Percentiles rank a stretch among this genome's conserved stretches.
Conservation (phyloP, 2,113 vertebrate species). For the Archocentrus centrarchus region DNA sequence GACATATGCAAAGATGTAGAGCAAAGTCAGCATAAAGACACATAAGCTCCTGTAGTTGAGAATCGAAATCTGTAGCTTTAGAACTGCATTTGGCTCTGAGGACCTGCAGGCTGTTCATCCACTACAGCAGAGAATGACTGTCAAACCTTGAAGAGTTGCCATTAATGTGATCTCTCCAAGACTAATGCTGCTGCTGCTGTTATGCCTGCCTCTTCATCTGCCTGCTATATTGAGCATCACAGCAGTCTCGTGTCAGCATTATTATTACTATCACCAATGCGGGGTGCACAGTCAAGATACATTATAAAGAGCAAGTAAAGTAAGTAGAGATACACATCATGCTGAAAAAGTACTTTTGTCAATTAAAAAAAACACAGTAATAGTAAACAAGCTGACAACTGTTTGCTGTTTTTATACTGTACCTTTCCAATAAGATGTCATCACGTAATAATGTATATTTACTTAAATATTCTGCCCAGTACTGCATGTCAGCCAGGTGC, state of each 20-base stretch:
- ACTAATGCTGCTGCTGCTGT: conserved; percentile 22
- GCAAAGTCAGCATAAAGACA: background rate
- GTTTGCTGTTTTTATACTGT: background rate
- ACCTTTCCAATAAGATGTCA: background rate
- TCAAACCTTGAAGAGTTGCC: conserved; percentile 35
- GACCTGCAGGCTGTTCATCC: conserved; percentile 1
- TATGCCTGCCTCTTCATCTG: conserved; percentile 8
- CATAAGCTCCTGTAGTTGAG: background rate
- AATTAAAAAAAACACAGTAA: background rate
- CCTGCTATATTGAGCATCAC: conserved; percentile 19
- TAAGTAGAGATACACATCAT: background rate
- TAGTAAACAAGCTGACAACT: background rate
- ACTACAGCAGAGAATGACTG: background rate
- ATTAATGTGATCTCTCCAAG: conserved; percentile 28
- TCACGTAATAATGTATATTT: background rate
- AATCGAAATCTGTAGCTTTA: conserved; percentile 6
- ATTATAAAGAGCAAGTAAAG: background rate
- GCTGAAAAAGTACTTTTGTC: background rate
- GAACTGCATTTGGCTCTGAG: background rate
- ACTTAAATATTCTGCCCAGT: background rate
- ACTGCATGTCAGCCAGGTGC: conserved; percentile 10
- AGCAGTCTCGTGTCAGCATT: background rate
- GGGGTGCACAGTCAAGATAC: background rate
- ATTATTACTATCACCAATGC: background rate
- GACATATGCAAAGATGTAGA: background rate